Conservation (phyloP, 2,113 vertebrate species). For the Oryzias javanicus region DNA sequence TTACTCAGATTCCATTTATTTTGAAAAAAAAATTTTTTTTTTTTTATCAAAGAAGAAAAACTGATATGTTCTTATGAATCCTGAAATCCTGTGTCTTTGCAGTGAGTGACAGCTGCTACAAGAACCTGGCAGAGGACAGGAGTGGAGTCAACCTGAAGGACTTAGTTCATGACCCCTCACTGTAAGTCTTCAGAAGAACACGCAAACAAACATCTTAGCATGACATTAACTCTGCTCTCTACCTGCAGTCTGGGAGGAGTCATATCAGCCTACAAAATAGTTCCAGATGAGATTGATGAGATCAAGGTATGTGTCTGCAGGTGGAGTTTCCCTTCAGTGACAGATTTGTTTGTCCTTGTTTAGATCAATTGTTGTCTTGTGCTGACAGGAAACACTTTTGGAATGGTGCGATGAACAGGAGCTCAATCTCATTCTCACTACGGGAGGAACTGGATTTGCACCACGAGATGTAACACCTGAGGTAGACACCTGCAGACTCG, state of each 20-base stretch:
- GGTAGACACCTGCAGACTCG: slow-evolving; percentile 73
- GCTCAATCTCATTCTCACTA: slow-evolving; percentile 97
- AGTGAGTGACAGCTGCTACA: slow-evolving; percentile 99
- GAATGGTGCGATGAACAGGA: slow-evolving; percentile 99
- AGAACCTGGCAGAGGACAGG: slow-evolving; percentile 96
- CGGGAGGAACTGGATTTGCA: slow-evolving; percentile 97
- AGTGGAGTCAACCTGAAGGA: slow-evolving; percentile 99
- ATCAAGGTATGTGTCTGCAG: slow-evolving; percentile 86
- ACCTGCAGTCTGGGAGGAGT: slow-evolving; percentile 92
- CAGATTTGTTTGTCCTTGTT: background rate
- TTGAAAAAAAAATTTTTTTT: too few relatives aligned
- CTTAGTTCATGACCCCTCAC: slow-evolving; percentile 95
- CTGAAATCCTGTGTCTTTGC: slow-evolving; percentile 37
- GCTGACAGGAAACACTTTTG: slow-evolving; percentile 88
- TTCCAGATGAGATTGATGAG: slow-evolving; percentile 97
- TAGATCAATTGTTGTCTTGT: background rate
- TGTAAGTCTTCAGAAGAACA: slow-evolving; percentile 82
- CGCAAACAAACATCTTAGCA: slow-evolving; percentile 28
- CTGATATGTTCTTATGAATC: too few relatives aligned
- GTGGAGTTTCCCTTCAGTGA: background rate
- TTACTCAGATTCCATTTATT: too few relatives aligned
- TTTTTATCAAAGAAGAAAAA: too few relatives aligned
- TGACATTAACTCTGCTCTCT: slow-evolving; percentile 16
- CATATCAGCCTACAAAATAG: slow-evolving; percentile 96
- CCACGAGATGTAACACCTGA: slow-evolving; percentile 98